These are phyloP conservation scores for Podarcis muralis DNA, from an alignment of 2,113 vertebrate genomes.

Conservation along the genomic window DNA sequence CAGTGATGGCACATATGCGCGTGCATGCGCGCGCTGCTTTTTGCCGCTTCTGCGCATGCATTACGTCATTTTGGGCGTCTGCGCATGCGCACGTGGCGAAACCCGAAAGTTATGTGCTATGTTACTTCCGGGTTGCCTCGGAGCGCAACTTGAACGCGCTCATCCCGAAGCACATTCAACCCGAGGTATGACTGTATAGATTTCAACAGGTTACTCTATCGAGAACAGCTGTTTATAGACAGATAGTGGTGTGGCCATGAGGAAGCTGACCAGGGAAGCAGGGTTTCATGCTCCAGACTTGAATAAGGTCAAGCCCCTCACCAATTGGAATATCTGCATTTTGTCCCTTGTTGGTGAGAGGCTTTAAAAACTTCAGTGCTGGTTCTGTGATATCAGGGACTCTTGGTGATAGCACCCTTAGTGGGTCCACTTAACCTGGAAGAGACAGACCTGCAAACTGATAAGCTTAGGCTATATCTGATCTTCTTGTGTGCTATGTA, in stretches of 20 bases:
- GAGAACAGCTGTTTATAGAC: background rate
- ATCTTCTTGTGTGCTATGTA: background rate
- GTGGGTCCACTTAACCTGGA: background rate
- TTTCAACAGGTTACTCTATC: too few relatives aligned
- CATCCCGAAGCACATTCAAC: too few relatives aligned
- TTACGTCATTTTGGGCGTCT: too few relatives aligned
- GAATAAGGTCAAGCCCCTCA: background rate
- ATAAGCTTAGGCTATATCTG: background rate
- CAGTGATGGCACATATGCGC: accelerated
- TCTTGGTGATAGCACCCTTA: background rate
- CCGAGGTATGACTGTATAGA: too few relatives aligned
- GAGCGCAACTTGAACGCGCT: too few relatives aligned
- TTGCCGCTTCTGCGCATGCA: too few relatives aligned
- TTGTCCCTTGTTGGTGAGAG: background rate
- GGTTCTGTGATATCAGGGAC: background rate
- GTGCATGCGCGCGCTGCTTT: accelerated
- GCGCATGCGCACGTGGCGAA: too few relatives aligned
- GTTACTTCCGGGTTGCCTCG: too few relatives aligned
- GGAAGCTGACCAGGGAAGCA: background rate
- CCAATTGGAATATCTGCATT: background rate
- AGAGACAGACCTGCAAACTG: background rate
- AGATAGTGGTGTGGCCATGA: background rate
- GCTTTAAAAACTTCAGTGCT: background rate
- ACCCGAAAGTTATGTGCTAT: too few relatives aligned
- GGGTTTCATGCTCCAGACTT: background rate